Evolutionary conservation across 2,113 vertebrate species (phyloP).

Genomic region (Passer montanus): DNA sequence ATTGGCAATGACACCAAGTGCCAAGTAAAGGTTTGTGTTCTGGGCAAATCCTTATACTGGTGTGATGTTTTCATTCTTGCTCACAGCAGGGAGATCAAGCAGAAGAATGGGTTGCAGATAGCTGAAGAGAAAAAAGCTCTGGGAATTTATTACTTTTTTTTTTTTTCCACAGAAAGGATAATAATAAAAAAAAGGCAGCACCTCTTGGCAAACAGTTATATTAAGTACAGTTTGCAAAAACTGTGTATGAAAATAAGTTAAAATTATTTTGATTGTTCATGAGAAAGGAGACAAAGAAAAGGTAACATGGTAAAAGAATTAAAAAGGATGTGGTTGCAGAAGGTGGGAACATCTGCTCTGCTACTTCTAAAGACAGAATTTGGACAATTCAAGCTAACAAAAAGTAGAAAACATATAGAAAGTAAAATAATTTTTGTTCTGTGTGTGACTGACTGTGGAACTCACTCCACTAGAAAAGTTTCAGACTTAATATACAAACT

Average conservation of each 20-base stretch:
- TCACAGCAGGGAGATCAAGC: background rate
- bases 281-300: background rate
- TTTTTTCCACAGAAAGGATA: background rate
- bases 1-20: background rate
- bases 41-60: background rate
- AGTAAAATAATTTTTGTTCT: background rate
- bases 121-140: background rate
- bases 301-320: background rate
- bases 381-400: background rate
- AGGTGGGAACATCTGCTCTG: background rate
- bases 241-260: slow-evolving; percentile 10
- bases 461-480: background rate
- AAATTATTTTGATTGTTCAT: slow-evolving; percentile 22
- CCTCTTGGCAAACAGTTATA: background rate
- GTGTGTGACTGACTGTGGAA: background rate
- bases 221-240: background rate
- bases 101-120: slow-evolving; percentile 22
- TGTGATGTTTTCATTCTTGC: background rate
- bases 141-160: background rate
- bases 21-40: background rate
- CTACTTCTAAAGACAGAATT: background rate
- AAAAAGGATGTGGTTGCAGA: background rate
- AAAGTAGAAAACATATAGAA: background rate
- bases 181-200: background rate
- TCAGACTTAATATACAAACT: background rate